A percentile compares a stretch with the other conserved stretches of the same genome.
Evolutionary conservation across 2,888 invertebrate genomes (phyloP).

Genomic region (Drosophila infuscata): DNA sequence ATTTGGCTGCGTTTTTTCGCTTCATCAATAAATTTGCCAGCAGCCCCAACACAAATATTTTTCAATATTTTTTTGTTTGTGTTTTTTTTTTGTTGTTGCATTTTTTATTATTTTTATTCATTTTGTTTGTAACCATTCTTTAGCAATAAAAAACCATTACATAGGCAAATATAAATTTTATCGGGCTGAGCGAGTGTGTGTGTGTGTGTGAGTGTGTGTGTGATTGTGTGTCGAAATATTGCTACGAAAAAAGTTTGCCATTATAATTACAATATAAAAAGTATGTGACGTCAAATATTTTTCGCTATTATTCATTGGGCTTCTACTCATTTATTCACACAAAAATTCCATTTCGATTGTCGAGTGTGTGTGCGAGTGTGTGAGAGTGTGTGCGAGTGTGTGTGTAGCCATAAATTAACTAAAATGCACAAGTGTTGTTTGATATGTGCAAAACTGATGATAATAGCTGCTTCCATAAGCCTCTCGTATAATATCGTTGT

Average conservation of each 20-base stretch:
- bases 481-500: background rate
- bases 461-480: background rate
- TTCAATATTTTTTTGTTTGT: constrained; percentile 22
- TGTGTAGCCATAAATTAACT: constrained; percentile 22
- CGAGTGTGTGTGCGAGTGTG: constrained; percentile 23
- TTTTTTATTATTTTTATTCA: constrained; percentile 24
- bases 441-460: constrained; percentile 7
- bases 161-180: constrained; percentile 70
- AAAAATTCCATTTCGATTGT: constrained; percentile 58
- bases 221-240: constrained; percentile 35
- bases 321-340: constrained; percentile 31
- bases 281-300: constrained; percentile 71
- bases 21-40: constrained; percentile 73
- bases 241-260: constrained; percentile 61
- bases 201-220: constrained; percentile 22
- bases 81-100: constrained; percentile 9
- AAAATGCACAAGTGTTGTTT: constrained; percentile 6
- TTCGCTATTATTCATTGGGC: constrained; percentile 73
- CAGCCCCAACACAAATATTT: constrained; percentile 47
- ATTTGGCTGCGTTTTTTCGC: constrained; percentile 70
- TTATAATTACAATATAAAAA: constrained; percentile 72
- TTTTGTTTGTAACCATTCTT: constrained; percentile 35
- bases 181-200: constrained; percentile 1
- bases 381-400: too few relatives aligned
- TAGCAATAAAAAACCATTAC: constrained; percentile 76